phyloP scores from a whole-genome alignment of 2,888 invertebrate species.

The Ecliptopera silaceata region DNA sequence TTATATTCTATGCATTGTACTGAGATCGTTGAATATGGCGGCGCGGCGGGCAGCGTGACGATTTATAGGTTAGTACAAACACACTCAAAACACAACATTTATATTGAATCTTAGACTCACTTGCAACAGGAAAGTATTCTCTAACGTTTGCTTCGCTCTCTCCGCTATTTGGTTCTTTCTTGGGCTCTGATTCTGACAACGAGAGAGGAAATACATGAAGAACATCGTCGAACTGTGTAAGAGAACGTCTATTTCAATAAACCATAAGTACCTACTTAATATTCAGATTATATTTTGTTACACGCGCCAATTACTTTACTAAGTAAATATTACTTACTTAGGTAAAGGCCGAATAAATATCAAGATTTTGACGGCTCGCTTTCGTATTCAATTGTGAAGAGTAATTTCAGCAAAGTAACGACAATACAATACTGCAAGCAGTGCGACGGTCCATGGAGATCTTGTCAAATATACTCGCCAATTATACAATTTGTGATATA shows the following conservation, averaged over 20 bases:
- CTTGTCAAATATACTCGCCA: too few relatives aligned
- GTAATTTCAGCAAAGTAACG: too few relatives aligned
- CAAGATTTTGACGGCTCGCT: not conserved
- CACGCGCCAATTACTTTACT: not conserved
- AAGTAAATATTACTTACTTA: not conserved
- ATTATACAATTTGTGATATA: too few relatives aligned
- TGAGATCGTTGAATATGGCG: constrained; percentile 48
- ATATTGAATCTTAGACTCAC: constrained; percentile 68
- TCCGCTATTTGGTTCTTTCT: constrained; percentile 80
- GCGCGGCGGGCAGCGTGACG: constrained; percentile 43
- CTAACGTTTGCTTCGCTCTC: constrained; percentile 81
- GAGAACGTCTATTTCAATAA: not conserved
- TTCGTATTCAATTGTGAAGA: too few relatives aligned
- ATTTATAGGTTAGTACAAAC: too few relatives aligned
- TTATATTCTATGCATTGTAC: too few relatives aligned
- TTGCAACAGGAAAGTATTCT: constrained; percentile 80
- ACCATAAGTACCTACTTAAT: not conserved
- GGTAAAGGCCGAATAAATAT: not conserved
- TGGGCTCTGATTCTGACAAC: constrained; percentile 80
- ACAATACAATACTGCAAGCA: too few relatives aligned
- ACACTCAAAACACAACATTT: constrained; percentile 39
- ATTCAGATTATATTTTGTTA: not conserved
- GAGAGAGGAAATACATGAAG: constrained; percentile 70
- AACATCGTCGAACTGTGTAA: constrained; percentile 33
- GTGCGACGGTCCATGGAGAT: too few relatives aligned